Evolutionary conservation across 2,113 vertebrate species (phyloP), one percentile per base, ranked within the genome.

Genomic region (Salvelinus namaycush): DNA sequence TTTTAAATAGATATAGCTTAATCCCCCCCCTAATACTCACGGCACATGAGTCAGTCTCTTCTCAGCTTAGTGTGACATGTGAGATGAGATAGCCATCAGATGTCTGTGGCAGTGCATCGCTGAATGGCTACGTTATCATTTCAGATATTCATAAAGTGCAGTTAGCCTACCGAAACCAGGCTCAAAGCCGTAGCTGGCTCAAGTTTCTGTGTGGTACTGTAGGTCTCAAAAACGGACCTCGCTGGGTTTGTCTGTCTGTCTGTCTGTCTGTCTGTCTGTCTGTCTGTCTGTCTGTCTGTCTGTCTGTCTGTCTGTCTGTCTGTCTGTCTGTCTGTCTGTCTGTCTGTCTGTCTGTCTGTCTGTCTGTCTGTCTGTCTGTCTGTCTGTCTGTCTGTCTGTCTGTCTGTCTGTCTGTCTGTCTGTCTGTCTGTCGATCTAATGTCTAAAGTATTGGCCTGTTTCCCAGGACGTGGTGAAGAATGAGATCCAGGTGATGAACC

Each of bases 401-500:
- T 34, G n/a, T n/a, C n/a, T n/a, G n/a, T n/a, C n/a, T n/a, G n/a
- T n/a, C n/a, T n/a, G n/a, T n/a, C n/a, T n/a, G n/a, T n/a, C n/a
- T n/a, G 6, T 7, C 34, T 39, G 1, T 39, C 31, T 31, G 0
- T 31, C 5, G 34, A 34, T 34, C n/a, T 2, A 16, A 20, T 49
- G 26, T 44, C 0, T 59, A 29, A 59, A 8, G 18, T 5, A 34
- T 2, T 81, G 62, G 31, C 22, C 34, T 77, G 67, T 77, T 18
- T 34, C 20, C 79, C 86, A 99, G 98, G 97, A 99, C 13, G 95
- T 97, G 78, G 96, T 97, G 12, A 98, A 93, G 91, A 98, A 99
- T 27, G 98, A 99, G 88, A 97, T 99, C 83, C 95, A 88, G 73
- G 94, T 99, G 57, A 99, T 99, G 98, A 99, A 99, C 89, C 97